Conservation (phyloP, 2,888 invertebrate species). For the Conus canariensis region DNA sequence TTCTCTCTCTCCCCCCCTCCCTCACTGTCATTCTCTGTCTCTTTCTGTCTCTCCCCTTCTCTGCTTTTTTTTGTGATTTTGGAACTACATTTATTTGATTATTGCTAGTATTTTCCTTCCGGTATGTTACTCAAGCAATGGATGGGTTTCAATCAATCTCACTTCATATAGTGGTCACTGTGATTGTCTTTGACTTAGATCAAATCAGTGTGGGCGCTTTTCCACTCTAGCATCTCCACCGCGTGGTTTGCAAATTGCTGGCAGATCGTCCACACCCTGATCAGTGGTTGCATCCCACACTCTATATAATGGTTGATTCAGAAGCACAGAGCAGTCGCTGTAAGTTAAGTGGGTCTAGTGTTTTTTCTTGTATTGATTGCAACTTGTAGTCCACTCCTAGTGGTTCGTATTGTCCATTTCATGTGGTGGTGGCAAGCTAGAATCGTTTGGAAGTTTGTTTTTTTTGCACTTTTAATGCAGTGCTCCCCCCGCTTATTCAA, state of each 20-base stretch:
- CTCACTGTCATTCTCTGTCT: background rate
- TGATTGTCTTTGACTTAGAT: background rate
- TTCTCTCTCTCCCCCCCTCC: background rate
- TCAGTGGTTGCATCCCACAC: background rate
- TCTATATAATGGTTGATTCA: background rate
- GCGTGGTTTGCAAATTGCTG: too few species aligned
- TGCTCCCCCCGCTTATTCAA: slow-evolving; percentile 35
- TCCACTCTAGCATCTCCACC: too few species aligned
- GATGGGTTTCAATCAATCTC: background rate
- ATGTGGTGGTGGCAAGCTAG: slow-evolving; percentile 34
- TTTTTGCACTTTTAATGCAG: slow-evolving; percentile 30
- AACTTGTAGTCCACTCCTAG: slow-evolving; percentile 28
- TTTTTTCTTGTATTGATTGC: slow-evolving; percentile 16
- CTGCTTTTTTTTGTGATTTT: background rate
- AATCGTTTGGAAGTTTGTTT: slow-evolving; percentile 8
- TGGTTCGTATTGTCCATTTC: slow-evolving; percentile 18
- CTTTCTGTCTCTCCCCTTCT: background rate
- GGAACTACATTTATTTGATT: background rate
- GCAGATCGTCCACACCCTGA: background rate
- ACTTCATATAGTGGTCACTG: background rate
- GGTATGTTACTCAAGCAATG: background rate
- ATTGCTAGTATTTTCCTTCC: background rate
- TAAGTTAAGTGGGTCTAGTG: slow-evolving; percentile 20
- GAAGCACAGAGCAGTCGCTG: slow-evolving; percentile 9
- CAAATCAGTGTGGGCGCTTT: too few species aligned